phyloP scores from a whole-genome alignment of 2,797 vertebrate species.

The Steatocranus sp. region DNA sequence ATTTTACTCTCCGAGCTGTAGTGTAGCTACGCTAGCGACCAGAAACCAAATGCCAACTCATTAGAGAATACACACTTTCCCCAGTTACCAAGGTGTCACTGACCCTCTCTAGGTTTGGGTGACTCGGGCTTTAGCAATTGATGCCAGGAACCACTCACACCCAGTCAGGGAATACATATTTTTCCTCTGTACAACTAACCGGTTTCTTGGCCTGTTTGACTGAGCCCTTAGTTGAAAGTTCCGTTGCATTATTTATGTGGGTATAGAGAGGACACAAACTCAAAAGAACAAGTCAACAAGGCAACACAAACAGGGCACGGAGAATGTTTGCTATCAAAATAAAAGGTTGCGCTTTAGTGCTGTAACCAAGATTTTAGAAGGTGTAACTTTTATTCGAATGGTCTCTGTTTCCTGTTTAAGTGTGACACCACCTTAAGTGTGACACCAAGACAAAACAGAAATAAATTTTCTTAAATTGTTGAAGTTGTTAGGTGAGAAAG shows the following conservation, averaged over 20 bases:
- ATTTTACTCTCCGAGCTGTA: neutral
- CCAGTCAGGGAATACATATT: neutral
- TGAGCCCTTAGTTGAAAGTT: neutral
- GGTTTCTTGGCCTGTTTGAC: neutral
- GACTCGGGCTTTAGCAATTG: neutral
- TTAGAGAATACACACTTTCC: neutral
- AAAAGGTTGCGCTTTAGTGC: neutral
- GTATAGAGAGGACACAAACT: neutral
- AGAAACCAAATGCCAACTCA: neutral
- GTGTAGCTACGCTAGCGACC: neutral
- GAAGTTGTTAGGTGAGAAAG: neutral
- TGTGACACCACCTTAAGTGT: fast-evolving
- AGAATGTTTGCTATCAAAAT: neutral
- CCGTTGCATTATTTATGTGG: neutral
- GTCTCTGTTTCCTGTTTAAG: neutral
- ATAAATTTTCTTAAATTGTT: neutral
- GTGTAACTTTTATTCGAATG: neutral
- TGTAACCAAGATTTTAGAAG: neutral
- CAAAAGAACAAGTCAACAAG: neutral
- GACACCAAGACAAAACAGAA: neutral
- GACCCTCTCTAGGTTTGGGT: neutral
- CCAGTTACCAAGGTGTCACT: neutral
- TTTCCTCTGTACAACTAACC: neutral
- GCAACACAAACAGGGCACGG: neutral
- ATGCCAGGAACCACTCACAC: neutral